phyloP scores from a whole-genome alignment of 2,113 vertebrate species.

The Lathamus discolor region DNA sequence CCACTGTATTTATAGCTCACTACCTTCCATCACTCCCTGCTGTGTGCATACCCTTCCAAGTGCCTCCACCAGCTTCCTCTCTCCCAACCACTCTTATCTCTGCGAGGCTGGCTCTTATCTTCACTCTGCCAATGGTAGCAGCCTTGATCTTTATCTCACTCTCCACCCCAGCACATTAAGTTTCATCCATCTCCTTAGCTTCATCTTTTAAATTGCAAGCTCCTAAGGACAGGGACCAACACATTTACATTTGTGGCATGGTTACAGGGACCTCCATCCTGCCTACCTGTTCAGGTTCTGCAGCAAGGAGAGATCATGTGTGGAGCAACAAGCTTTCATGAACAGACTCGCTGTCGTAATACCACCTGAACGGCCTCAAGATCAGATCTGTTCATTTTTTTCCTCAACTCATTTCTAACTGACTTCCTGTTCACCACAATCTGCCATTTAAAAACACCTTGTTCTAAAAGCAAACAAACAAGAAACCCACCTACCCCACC shows the following conservation, averaged over 20 bases:
- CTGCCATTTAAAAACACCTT: background rate
- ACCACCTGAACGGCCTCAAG: background rate
- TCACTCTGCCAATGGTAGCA: background rate
- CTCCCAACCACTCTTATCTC: background rate
- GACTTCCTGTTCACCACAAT: background rate
- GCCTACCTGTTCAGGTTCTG: background rate
- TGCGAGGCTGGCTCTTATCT: conserved; percentile 3
- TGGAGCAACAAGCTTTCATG: background rate
- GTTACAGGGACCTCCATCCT: background rate
- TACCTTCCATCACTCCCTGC: conserved; percentile 2
- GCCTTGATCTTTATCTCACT: conserved; percentile 30
- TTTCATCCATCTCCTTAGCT: conserved; percentile 25
- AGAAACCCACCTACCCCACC: background rate
- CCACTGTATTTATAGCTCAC: conserved; percentile 25
- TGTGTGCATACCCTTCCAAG: background rate
- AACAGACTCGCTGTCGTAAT: background rate
- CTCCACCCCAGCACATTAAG: conserved; percentile 28
- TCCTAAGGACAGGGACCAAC: background rate
- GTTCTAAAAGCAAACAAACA: background rate
- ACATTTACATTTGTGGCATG: background rate
- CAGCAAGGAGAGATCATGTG: background rate
- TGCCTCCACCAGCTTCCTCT: background rate
- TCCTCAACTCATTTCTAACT: background rate
- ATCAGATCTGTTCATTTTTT: background rate
- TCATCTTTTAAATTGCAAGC: background rate